Percentiles rank a stretch among this genome's conserved stretches.
These are phyloP conservation scores for Tetragonula carbonaria DNA, from an alignment of 2,888 invertebrate genomes.

Conservation along the genomic window DNA sequence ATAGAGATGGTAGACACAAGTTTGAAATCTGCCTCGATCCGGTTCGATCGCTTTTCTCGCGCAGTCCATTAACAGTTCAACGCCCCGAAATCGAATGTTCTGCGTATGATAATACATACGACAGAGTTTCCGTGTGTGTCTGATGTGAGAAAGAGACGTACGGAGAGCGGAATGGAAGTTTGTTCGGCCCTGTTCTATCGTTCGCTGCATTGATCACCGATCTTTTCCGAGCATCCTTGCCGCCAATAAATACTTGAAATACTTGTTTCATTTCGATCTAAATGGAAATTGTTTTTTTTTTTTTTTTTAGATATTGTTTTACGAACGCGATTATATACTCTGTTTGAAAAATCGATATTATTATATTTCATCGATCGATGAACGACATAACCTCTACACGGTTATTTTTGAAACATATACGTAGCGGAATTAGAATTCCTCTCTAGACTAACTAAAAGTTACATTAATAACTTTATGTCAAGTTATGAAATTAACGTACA, in stretches of 20 bases:
- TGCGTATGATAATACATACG: slow-evolving; percentile 29
- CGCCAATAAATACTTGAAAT: slow-evolving; percentile 32
- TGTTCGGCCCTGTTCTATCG: slow-evolving; percentile 49
- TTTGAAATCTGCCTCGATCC: slow-evolving; percentile 78
- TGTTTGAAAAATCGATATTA: background rate
- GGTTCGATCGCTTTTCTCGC: slow-evolving; percentile 55
- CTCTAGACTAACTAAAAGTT: background rate
- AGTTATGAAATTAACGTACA: background rate
- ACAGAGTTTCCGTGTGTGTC: slow-evolving; percentile 37
- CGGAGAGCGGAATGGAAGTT: slow-evolving; percentile 53
- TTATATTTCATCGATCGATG: background rate
- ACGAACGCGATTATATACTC: background rate
- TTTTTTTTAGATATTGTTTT: slow-evolving; percentile 2
- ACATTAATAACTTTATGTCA: background rate
- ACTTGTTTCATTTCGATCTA: slow-evolving; percentile 27
- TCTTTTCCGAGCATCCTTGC: slow-evolving; percentile 55
- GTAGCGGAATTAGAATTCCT: background rate
- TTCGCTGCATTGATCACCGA: slow-evolving; percentile 63
- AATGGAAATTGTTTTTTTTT: background rate
- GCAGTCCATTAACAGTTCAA: slow-evolving; percentile 32
- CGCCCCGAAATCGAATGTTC: slow-evolving; percentile 17
- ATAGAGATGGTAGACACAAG: slow-evolving; percentile 83
- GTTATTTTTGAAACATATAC: background rate
- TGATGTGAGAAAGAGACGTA: slow-evolving; percentile 50
- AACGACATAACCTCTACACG: no score